Evolutionary conservation across 2,113 vertebrate species (phyloP).

Genomic region (Upupa epops): DNA sequence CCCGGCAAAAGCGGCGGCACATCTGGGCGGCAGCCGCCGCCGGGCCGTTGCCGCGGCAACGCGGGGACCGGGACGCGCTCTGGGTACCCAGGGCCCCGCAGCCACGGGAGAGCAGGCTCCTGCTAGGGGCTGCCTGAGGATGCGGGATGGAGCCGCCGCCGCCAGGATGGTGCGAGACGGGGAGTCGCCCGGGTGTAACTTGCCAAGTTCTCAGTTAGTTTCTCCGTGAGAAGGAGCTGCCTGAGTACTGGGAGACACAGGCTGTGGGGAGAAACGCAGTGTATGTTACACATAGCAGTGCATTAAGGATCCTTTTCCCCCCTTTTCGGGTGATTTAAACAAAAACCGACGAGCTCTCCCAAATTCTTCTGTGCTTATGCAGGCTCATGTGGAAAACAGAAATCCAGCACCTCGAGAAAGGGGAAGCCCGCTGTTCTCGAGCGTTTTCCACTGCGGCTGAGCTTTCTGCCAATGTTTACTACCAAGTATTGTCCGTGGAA

Average conservation of each 20-base stretch:
- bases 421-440: neutral
- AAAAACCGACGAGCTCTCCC: neutral
- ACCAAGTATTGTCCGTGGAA: neutral
- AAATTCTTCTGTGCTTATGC: neutral
- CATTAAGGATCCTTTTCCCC: neutral
- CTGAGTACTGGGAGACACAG: neutral
- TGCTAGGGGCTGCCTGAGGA: neutral
- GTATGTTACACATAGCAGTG: too few species aligned
- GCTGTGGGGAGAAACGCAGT: neutral
- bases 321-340: neutral
- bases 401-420: neutral
- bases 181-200: neutral
- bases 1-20: neutral
- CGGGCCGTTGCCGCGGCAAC: constrained; percentile 79
- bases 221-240: neutral
- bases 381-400: neutral
- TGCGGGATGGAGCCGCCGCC: neutral
- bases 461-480: neutral
- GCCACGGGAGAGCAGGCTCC: neutral
- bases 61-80: constrained; percentile 27
- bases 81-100: neutral
- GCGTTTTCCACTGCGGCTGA: neutral
- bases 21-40: neutral
- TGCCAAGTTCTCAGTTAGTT: neutral
- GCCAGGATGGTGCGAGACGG: fast-evolving